These are phyloP conservation scores for Spea multiplicata DNA, from an alignment of 2,113 vertebrate genomes.

Conservation along the genomic window DNA sequence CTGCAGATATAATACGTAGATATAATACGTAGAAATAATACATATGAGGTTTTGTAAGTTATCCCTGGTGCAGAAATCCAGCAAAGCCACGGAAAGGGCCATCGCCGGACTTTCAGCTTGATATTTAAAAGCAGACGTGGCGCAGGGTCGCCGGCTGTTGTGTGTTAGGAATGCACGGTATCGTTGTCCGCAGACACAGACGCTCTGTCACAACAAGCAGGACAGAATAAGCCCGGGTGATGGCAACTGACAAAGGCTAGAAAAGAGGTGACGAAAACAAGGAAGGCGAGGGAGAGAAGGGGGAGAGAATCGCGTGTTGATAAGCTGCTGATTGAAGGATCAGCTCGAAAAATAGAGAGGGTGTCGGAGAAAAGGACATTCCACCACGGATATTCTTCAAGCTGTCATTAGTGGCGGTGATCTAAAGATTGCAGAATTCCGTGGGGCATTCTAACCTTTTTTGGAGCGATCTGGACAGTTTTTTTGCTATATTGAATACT, in stretches of 20 bases:
- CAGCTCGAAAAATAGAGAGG: conserved; percentile 7
- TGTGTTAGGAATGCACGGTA: conserved; percentile 18
- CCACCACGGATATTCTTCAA: not conserved
- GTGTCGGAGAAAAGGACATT: not conserved
- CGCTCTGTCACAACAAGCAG: conserved; percentile 40
- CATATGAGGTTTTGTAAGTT: too few relatives aligned
- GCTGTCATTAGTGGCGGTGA: not conserved
- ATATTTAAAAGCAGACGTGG: not conserved
- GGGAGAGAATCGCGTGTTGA: conserved; percentile 5
- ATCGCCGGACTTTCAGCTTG: too few relatives aligned
- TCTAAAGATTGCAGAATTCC: not conserved
- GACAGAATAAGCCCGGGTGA: not conserved
- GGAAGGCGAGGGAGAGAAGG: not conserved
- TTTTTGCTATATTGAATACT: too few relatives aligned
- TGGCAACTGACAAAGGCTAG: conserved; percentile 18
- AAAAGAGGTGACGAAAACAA: conserved; percentile 22
- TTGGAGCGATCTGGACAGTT: too few relatives aligned
- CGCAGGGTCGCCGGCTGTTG: not conserved
- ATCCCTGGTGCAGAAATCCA: too few relatives aligned
- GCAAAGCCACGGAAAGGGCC: too few relatives aligned
- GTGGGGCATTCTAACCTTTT: not conserved
- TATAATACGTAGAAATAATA: too few relatives aligned
- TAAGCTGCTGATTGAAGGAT: conserved; percentile 28
- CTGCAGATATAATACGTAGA: too few relatives aligned
- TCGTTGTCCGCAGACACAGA: conserved; percentile 7